Evolutionary conservation across 1,140 invertebrate species (phyloP).

Genomic region (Hirudo medicinalis): DNA sequence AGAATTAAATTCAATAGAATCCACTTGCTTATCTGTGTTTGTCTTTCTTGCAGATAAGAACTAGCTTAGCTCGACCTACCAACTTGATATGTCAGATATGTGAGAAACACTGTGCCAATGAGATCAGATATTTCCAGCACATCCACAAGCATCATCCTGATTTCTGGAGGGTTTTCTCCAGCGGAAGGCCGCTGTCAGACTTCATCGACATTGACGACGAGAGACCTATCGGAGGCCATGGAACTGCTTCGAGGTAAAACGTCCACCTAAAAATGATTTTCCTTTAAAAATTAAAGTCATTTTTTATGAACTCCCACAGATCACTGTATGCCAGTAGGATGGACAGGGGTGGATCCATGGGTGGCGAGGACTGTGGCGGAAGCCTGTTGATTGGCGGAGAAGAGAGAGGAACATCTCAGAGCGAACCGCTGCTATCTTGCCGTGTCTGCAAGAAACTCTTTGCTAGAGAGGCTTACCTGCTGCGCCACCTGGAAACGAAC

Average conservation of each 20-base stretch:
- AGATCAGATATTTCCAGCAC: constrained; percentile 19
- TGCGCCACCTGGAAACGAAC: constrained; percentile 8
- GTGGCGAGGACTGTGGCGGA: background rate
- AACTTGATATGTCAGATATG: constrained; percentile 22
- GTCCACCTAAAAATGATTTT: too few relatives aligned
- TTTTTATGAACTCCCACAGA: too few relatives aligned
- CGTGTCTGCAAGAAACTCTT: constrained; percentile 21
- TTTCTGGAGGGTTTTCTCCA: constrained; percentile 22
- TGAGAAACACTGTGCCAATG: constrained; percentile 22
- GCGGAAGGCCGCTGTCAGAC: constrained; percentile 20
- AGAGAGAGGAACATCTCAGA: background rate
- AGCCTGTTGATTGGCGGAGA: constrained; percentile 1
- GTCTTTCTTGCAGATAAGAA: constrained; percentile 9
- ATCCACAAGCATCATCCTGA: constrained; percentile 23
- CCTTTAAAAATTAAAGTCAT: too few relatives aligned
- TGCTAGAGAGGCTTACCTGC: constrained; percentile 19
- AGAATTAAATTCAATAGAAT: too few relatives aligned
- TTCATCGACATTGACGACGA: constrained; percentile 19
- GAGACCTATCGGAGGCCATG: background rate
- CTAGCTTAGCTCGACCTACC: constrained; percentile 17
- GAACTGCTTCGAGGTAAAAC: background rate
- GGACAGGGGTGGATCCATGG: background rate
- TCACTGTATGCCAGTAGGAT: background rate
- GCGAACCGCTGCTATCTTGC: constrained; percentile 18
- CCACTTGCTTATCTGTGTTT: too few relatives aligned